phyloP scores from a whole-genome alignment of 2,797 vertebrate genomes.

The Aeoliscus strigatus region DNA sequence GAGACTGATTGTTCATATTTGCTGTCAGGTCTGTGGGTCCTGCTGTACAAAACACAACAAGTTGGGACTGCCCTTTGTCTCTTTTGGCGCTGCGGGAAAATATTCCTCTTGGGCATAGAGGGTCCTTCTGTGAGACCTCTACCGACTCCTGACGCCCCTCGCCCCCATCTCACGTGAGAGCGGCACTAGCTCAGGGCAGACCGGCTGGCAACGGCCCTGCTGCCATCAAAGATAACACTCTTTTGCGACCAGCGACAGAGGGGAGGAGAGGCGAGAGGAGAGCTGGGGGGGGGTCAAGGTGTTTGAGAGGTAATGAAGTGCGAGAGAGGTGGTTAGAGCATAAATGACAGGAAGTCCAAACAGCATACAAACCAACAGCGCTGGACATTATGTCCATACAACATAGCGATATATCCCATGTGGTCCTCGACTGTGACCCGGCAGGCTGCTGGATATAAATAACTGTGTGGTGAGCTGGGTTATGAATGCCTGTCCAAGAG shows the following conservation, averaged over 20 bases:
- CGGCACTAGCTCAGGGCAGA: conserved; percentile 43
- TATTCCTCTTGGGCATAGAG: conserved; percentile 20
- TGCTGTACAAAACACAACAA: conserved; percentile 7
- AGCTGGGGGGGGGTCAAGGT: conserved; percentile 36
- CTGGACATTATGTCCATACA: conserved; percentile 20
- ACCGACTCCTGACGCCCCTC: conserved; percentile 40
- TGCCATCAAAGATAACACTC: conserved; percentile 61
- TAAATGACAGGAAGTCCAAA: conserved; percentile 9
- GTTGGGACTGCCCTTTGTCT: too few relatives aligned
- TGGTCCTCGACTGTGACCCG: conserved; percentile 43
- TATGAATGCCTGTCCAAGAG: too few relatives aligned
- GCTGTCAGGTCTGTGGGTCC: conserved; percentile 7
- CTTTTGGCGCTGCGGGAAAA: conserved; percentile 19
- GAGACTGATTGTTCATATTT: conserved; percentile 28
- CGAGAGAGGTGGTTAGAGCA: conserved; percentile 16
- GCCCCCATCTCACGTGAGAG: conserved; percentile 39
- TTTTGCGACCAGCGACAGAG: conserved; percentile 38
- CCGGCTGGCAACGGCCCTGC: conserved; percentile 45
- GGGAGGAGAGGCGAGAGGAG: conserved; percentile 39
- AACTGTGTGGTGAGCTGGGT: conserved; percentile 29
- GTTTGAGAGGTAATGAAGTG: conserved; percentile 31
- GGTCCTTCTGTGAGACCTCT: conserved; percentile 40
- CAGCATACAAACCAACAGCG: conserved; percentile 13
- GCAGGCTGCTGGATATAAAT: conserved; percentile 52
- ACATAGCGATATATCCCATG: conserved; percentile 18